A percentile compares a stretch with the other conserved stretches of the same genome.
Conservation (phyloP, 2,888 invertebrate genomes). For the Latrodectus elegans region DNA sequence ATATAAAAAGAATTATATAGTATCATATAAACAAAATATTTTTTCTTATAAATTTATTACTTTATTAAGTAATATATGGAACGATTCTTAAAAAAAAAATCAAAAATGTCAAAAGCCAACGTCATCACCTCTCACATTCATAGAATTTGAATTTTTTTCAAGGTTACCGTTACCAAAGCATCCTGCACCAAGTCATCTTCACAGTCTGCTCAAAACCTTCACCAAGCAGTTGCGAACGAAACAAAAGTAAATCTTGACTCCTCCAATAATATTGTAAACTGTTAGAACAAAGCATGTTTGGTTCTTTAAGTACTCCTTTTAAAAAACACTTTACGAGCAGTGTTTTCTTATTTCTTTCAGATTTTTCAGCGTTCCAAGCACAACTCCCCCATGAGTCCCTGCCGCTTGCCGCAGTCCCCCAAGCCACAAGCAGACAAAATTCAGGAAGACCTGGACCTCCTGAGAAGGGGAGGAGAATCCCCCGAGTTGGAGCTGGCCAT, state of each 20-base stretch:
- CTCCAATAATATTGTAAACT: too few species aligned
- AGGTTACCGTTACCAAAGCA: conserved; percentile 69
- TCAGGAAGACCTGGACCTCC: conserved; percentile 62
- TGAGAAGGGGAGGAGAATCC: conserved; percentile 28
- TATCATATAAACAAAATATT: too few species aligned
- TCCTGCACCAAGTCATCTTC: conserved; percentile 37
- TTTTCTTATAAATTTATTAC: too few species aligned
- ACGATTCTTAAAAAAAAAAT: too few species aligned
- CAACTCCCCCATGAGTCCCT: conserved; percentile 27
- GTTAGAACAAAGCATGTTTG: too few species aligned
- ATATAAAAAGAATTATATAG: too few species aligned
- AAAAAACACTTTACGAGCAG: neutral
- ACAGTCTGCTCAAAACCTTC: conserved; percentile 55
- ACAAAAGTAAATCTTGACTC: conserved; percentile 13
- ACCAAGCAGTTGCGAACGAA: conserved; percentile 51
- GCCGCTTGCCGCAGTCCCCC: conserved; percentile 48
- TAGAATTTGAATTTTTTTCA: neutral
- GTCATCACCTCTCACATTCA: too few species aligned
- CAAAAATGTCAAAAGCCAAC: too few species aligned
- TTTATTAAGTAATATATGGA: too few species aligned
- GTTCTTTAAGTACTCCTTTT: too few species aligned
- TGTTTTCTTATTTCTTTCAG: neutral
- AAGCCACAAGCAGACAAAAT: conserved; percentile 17
- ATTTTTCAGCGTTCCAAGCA: conserved; percentile 34
- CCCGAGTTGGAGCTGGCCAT: conserved; percentile 88